A percentile compares a stretch with the other conserved stretches of the same genome.
Conservation (phyloP, 2,113 vertebrate species). For the Notothenia coriiceps region DNA sequence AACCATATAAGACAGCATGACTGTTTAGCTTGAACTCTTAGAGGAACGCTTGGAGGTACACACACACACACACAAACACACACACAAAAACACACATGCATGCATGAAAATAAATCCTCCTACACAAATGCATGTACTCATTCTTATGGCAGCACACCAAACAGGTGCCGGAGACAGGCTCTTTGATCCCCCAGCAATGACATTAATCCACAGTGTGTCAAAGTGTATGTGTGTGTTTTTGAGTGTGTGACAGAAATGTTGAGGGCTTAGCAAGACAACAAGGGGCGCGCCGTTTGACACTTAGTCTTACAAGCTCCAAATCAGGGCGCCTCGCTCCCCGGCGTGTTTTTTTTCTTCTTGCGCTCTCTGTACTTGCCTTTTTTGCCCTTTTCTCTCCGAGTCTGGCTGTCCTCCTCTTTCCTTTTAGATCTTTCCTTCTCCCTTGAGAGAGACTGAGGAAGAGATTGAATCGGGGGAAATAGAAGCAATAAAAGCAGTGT, state of each 20-base stretch:
- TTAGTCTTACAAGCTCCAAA: slow-evolving; percentile 60
- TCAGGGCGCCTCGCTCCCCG: slow-evolving; percentile 35
- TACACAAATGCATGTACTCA: slow-evolving; percentile 58
- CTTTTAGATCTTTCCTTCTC: slow-evolving; percentile 31
- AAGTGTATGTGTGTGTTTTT: slow-evolving; percentile 33
- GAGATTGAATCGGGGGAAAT: slow-evolving; percentile 41
- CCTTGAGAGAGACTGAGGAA: slow-evolving; percentile 22
- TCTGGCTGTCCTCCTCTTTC: slow-evolving; percentile 19
- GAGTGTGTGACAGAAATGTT: slow-evolving; percentile 48
- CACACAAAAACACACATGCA: slow-evolving; percentile 9
- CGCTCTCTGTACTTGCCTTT: slow-evolving; percentile 22
- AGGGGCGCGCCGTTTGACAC: slow-evolving; percentile 55
- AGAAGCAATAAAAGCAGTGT: slow-evolving; percentile 45
- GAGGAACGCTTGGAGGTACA: slow-evolving; percentile 45
- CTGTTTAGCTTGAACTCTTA: slow-evolving; percentile 50
- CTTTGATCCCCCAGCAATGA: slow-evolving; percentile 74
- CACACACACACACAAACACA: slow-evolving; percentile 6
- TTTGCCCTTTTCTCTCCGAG: slow-evolving; percentile 37
- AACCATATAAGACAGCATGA: slow-evolving; percentile 56
- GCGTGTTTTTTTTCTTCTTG: slow-evolving; percentile 13
- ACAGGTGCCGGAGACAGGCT: slow-evolving; percentile 22
- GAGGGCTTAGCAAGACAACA: slow-evolving; percentile 71
- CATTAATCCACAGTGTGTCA: slow-evolving; percentile 71
- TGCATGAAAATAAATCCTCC: slow-evolving; percentile 44
- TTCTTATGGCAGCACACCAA: slow-evolving; percentile 49